Conservation (phyloP, 2,113 vertebrate species). For the Crypturellus undulatus region DNA sequence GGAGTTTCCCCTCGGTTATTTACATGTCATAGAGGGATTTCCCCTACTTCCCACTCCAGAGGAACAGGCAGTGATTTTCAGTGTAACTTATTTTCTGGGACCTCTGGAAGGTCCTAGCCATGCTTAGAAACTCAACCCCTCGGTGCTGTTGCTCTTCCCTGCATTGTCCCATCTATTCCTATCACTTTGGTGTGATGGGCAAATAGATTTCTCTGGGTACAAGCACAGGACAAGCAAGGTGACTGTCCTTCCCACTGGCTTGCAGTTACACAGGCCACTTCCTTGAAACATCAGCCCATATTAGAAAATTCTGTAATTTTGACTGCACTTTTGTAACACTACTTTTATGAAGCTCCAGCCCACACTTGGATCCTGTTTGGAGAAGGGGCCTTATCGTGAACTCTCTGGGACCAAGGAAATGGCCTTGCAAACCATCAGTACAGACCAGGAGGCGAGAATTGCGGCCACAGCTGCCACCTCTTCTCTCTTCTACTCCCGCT, state of each 20-base stretch:
- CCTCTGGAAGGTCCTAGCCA: background rate
- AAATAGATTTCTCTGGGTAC: background rate
- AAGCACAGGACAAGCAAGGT: background rate
- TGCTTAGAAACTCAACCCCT: background rate
- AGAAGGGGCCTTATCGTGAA: background rate
- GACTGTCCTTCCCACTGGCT: background rate
- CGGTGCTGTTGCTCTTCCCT: background rate
- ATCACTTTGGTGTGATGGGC: background rate
- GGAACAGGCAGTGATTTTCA: background rate
- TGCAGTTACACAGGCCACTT: background rate
- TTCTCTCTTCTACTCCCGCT: background rate
- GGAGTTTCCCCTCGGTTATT: slow-evolving; percentile 5
- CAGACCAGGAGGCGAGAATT: background rate
- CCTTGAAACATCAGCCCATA: background rate
- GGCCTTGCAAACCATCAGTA: background rate
- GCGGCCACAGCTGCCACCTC: background rate
- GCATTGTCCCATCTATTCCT: background rate
- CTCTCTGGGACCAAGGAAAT: background rate
- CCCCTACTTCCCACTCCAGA: background rate
- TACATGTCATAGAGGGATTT: background rate
- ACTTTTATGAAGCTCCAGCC: background rate
- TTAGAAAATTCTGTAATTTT: background rate
- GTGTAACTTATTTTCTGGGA: background rate
- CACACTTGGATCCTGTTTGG: background rate
- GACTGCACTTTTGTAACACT: background rate